Evolutionary conservation across 2,113 vertebrate genomes (phyloP).

Genomic region (Neomonachus schauinslandi): DNA sequence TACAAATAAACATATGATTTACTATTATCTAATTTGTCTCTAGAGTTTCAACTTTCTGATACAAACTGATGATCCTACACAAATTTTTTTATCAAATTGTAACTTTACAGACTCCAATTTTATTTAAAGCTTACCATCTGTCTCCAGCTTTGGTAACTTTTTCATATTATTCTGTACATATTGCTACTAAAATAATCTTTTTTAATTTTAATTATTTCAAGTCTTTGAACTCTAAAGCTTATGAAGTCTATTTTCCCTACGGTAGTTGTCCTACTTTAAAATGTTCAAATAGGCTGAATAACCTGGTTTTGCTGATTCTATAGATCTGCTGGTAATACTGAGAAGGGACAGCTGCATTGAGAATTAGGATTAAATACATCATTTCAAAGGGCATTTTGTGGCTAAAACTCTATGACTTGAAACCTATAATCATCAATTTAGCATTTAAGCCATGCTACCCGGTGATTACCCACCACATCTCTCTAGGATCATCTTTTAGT

Average conservation of each 20-base stretch:
- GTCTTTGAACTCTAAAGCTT: background rate
- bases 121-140: constrained; percentile 66
- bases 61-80: constrained; percentile 37
- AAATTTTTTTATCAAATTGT: constrained; percentile 45
- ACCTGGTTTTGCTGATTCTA: background rate
- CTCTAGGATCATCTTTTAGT: background rate
- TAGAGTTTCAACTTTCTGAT: background rate
- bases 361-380: background rate
- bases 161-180: constrained; percentile 45
- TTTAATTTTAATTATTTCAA: constrained; percentile 44
- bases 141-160: constrained; percentile 53
- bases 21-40: background rate
- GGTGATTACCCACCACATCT: background rate
- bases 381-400: background rate
- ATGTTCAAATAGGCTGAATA: background rate
- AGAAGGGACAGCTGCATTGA: background rate
- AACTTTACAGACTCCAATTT: constrained; percentile 37
- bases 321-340: background rate
- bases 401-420: background rate
- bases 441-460: background rate
- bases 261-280: constrained; percentile 4
- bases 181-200: constrained; percentile 47
- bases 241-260: background rate
- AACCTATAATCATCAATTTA: background rate
- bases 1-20: background rate